Base-by-base conservation (phyloP, 2,888 invertebrate species). In the Hermaeophaga mercurialis region DNA sequence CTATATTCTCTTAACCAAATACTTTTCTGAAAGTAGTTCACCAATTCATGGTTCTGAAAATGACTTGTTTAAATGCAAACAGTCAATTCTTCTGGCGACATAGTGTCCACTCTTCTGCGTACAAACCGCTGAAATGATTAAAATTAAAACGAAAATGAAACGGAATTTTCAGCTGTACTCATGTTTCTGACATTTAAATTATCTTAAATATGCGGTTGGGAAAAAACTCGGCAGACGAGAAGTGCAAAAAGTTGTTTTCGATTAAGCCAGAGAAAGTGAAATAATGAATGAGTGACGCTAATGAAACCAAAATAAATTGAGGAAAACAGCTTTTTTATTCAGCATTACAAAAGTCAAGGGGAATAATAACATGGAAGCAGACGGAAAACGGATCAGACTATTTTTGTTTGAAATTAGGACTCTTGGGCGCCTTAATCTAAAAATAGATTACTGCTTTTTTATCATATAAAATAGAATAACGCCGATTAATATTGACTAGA, bases 221-320 rank as follows among this genome's bases (percentile, higher is more conserved):
- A 18, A 46, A 46, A 34, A 33, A 46, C 9, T 34, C 46, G 17
- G 49, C 31, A 22, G 49, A 28, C 19, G 43, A 43, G 28, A 44
- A 57, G 53, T 57, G 47, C 47, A 44, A 53, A 57, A 57, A 52
- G 57, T 57, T 50, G 57, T 57, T 57, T 57, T 57, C 47, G 57
- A 52, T 56, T 46, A 50, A 28, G 46, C 47, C 8, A 36, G 56
- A 56, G 22, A 47, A 28, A 46, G 50, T 19, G 44, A 15, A 50
- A 45, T 50, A 45, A 31, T 31, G 45, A 45, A 45, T 39, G 44
- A 56, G 45, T 45, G 56, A 56, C 50, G 33, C 19, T 56, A 56
- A 56, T 50, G 45, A 50, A 56, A 39, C 36, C 38, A 11, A 38
- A 34, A 49, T 49, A 45, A 56, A 45, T 39, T 49, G 44, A 26